Evolutionary conservation across 1,140 invertebrate genomes (phyloP).

Genomic region (Periplaneta americana): DNA sequence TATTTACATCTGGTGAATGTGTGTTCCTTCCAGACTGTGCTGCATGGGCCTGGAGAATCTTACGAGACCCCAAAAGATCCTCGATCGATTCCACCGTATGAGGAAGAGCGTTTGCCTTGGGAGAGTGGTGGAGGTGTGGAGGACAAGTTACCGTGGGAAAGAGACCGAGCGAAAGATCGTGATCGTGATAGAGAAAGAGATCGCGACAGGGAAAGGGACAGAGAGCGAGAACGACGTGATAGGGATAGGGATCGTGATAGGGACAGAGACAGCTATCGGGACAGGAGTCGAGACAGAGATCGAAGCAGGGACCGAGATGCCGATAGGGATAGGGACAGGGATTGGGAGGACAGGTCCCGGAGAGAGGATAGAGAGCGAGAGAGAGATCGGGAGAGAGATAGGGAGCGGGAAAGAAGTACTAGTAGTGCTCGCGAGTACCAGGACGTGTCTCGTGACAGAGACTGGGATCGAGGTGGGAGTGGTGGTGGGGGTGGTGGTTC

Average conservation of each 20-base stretch:
- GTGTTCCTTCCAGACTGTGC: neutral
- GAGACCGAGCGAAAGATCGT: slow-evolving; percentile 21
- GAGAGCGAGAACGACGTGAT: slow-evolving; percentile 38
- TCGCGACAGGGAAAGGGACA: slow-evolving; percentile 24
- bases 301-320: slow-evolving; percentile 20
- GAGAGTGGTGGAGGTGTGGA: slow-evolving; percentile 7
- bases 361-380: slow-evolving; percentile 38
- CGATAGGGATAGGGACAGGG: slow-evolving; percentile 21
- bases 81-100: slow-evolving; percentile 30
- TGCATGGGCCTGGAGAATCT: neutral
- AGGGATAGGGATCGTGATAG: slow-evolving; percentile 43
- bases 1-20: too few species aligned
- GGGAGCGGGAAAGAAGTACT: slow-evolving; percentile 21
- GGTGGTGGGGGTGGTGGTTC: slow-evolving; percentile 10
- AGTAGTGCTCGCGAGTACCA: slow-evolving; percentile 23
- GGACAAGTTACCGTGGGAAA: slow-evolving; percentile 25
- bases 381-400: slow-evolving; percentile 32
- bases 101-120: slow-evolving; percentile 15
- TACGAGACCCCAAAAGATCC: slow-evolving; percentile 51
- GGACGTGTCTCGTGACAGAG: slow-evolving; percentile 24
- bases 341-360: slow-evolving; percentile 27
- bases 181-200: slow-evolving; percentile 29
- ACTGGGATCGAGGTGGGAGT: slow-evolving; percentile 20
- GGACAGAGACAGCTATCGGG: slow-evolving; percentile 33
- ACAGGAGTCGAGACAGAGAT: slow-evolving; percentile 33